A percentile compares a stretch with the other conserved stretches of the same genome.
Conservation (phyloP, 2,113 vertebrate species). For the Malurus alboscapulatus region DNA sequence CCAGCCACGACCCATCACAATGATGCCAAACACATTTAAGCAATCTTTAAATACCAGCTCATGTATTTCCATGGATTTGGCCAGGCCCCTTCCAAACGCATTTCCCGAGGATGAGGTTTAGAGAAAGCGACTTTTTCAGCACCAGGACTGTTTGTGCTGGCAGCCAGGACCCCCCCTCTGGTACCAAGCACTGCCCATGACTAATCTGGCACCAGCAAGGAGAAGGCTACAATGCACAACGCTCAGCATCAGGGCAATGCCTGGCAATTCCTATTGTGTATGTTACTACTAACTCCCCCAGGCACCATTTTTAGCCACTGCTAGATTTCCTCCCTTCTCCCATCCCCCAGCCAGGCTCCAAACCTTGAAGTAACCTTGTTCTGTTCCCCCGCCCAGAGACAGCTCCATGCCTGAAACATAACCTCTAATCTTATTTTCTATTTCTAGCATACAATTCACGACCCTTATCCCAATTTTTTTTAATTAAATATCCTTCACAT, state of each 20-base stretch:
- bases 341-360: slow-evolving; percentile 46
- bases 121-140: background rate
- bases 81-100: background rate
- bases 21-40: slow-evolving; percentile 17
- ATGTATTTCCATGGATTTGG: background rate
- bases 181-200: background rate
- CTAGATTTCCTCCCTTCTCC: slow-evolving; percentile 28
- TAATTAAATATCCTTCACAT: slow-evolving; percentile 39
- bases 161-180: background rate
- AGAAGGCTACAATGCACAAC: background rate
- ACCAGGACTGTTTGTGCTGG: background rate
- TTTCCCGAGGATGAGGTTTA: background rate
- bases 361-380: slow-evolving; percentile 68
- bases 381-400: slow-evolving; percentile 10
- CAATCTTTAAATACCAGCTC: background rate
- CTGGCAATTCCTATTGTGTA: background rate
- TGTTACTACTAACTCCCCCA: background rate
- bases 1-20: background rate
- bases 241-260: background rate
- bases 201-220: background rate
- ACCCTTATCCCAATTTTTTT: slow-evolving; percentile 65
- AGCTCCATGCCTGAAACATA: slow-evolving; percentile 62
- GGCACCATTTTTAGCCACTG: slow-evolving; percentile 32
- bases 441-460: slow-evolving; percentile 62
- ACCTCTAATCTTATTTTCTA: slow-evolving; percentile 71